A percentile compares a stretch with the other conserved stretches of the same genome.
phyloP scores from a whole-genome alignment of 1,140 invertebrate species.

The Drosophila nigromelanica region DNA sequence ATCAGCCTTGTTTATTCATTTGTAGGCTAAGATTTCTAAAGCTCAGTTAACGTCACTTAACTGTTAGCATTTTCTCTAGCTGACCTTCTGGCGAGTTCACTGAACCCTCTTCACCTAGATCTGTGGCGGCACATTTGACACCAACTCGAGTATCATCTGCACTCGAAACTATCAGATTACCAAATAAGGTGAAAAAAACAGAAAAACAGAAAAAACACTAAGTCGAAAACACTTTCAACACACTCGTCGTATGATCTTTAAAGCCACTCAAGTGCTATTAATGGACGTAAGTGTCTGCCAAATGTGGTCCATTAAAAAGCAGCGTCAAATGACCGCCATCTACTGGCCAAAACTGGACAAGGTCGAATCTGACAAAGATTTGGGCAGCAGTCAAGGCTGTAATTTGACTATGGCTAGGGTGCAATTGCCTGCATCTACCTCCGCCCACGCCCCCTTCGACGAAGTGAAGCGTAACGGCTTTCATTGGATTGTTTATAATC shows the following conservation, averaged over 20 bases:
- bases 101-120: slow-evolving; percentile 59
- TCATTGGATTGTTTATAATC: slow-evolving; percentile 26
- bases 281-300: slow-evolving; percentile 27
- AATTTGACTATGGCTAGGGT: neutral
- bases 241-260: slow-evolving; percentile 19
- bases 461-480: neutral
- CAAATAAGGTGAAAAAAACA: slow-evolving; percentile 33
- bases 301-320: slow-evolving; percentile 36
- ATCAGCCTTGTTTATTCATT: neutral
- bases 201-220: slow-evolving; percentile 5
- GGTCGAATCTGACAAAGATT: slow-evolving; percentile 48
- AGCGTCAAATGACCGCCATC: slow-evolving; percentile 36
- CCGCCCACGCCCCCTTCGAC: too few species aligned
- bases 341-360: slow-evolving; percentile 42
- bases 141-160: slow-evolving; percentile 33
- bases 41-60: neutral
- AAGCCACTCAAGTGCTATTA: slow-evolving; percentile 34
- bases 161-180: slow-evolving; percentile 59
- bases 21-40: slow-evolving; percentile 14
- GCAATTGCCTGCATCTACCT: too few species aligned
- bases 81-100: slow-evolving; percentile 48
- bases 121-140: slow-evolving; percentile 57
- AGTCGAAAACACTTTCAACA: slow-evolving; percentile 40
- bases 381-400: slow-evolving; percentile 6
- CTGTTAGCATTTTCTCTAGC: slow-evolving; percentile 6